Percentiles rank a stretch among this genome's conserved stretches.
Conservation (phyloP, 2,113 vertebrate species). For the Hyperoodon ampullatus region DNA sequence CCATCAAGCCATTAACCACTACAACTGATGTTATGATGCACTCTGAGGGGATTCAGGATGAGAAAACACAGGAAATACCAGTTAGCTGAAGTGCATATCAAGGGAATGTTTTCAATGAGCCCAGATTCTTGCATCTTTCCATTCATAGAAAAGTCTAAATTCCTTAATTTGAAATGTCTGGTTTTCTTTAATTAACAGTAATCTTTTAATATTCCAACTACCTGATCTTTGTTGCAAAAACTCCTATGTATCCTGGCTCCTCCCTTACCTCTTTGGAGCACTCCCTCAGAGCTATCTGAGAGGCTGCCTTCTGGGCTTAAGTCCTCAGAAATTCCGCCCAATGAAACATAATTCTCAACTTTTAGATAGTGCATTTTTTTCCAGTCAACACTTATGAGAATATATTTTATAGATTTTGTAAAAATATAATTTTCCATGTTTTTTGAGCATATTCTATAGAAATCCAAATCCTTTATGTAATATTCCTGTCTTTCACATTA, state of each 20-base stretch:
- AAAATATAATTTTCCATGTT: background rate
- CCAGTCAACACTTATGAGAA: background rate
- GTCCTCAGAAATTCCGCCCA: background rate
- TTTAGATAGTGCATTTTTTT: background rate
- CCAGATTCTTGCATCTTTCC: background rate
- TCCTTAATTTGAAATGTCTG: background rate
- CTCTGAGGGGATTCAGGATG: background rate
- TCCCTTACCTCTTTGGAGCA: background rate
- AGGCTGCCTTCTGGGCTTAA: background rate
- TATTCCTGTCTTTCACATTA: background rate
- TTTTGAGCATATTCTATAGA: background rate
- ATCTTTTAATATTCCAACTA: background rate
- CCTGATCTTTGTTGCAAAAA: background rate
- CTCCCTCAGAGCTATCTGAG: background rate
- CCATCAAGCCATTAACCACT: background rate
- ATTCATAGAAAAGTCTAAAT: background rate
- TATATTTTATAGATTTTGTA: background rate
- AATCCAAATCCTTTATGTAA: background rate
- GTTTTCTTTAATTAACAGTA: background rate
- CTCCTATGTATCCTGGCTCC: background rate
- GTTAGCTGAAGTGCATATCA: background rate
- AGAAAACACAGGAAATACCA: background rate
- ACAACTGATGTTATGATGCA: background rate
- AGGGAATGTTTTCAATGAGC: background rate
- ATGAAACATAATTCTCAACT: background rate